Evolutionary conservation across 2,888 invertebrate genomes (phyloP).

Genomic region (Drosophila nr. fundita): DNA sequence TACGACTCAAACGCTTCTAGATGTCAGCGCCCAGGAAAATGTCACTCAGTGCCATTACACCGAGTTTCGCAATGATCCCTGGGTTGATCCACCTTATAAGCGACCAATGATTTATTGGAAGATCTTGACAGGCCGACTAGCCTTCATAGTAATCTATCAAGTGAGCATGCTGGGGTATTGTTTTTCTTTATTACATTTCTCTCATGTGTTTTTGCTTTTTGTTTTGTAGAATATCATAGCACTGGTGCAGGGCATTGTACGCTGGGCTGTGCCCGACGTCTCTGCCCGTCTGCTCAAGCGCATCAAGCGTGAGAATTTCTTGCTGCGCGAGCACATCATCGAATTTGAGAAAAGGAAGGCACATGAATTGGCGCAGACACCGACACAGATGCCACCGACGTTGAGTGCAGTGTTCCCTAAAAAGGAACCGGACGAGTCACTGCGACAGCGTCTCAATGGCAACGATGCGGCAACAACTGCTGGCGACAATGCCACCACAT

Average conservation of each 20-base stretch:
- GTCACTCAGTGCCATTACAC: conserved; percentile 87
- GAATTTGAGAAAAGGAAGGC: conserved; percentile 85
- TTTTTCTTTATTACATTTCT: too few species aligned
- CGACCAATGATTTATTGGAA: conserved; percentile 90
- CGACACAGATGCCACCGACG: conserved; percentile 9
- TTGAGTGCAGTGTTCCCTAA: conserved; percentile 1
- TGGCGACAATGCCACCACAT: conserved; percentile 56
- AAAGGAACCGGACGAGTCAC: conserved; percentile 14
- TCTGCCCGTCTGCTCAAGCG: conserved; percentile 89
- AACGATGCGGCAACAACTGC: conserved; percentile 8
- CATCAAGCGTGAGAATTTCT: conserved; percentile 90
- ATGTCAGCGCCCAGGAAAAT: conserved; percentile 80
- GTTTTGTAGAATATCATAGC: conserved; percentile 89
- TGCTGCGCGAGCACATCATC: conserved; percentile 90
- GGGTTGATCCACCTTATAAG: conserved; percentile 86
- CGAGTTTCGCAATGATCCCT: conserved; percentile 89
- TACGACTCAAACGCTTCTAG: conserved; percentile 73
- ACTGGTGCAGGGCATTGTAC: conserved; percentile 89
- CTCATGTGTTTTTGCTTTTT: not conserved
- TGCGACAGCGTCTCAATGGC: conserved; percentile 39
- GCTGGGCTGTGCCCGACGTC: conserved; percentile 92
- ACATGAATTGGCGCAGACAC: conserved; percentile 33
- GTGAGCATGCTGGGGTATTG: conserved; percentile 51
- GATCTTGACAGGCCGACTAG: conserved; percentile 89
- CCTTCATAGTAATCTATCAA: conserved; percentile 91